Evolutionary conservation across 2,888 invertebrate species (phyloP).

Genomic region (Hedychridium roseum): DNA sequence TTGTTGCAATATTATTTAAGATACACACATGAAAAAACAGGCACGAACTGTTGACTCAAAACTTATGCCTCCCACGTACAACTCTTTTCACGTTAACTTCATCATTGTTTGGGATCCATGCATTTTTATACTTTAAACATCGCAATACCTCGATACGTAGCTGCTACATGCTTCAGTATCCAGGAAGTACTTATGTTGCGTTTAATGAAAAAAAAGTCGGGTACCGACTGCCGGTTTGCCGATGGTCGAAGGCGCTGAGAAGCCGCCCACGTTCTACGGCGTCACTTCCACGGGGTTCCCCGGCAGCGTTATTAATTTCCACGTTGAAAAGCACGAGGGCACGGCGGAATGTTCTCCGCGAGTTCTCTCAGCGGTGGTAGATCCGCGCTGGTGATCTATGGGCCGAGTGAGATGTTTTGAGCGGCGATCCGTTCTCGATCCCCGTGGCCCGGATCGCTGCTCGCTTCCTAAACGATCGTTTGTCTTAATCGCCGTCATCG

Average conservation of each 20-base stretch:
- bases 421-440: slow-evolving; percentile 58
- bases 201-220: no score
- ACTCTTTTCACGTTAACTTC: no score
- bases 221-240: no score
- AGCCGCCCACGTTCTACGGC: slow-evolving; percentile 46
- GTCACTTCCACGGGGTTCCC: slow-evolving; percentile 36
- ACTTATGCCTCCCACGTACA: no score
- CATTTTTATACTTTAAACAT: no score
- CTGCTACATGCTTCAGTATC: no score
- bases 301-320: slow-evolving; percentile 52
- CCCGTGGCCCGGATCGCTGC: slow-evolving; percentile 37
- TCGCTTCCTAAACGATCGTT: slow-evolving; percentile 58
- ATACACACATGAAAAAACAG: no score
- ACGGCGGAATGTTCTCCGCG: slow-evolving; percentile 41
- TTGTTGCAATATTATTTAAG: no score
- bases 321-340: slow-evolving; percentile 45
- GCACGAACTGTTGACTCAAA: no score
- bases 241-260: slow-evolving; percentile 37
- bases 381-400: slow-evolving; percentile 55
- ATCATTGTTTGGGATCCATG: no score
- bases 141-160: no score
- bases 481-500: slow-evolving; percentile 58
- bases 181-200: no score
- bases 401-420: slow-evolving; percentile 62
- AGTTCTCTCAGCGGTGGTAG: slow-evolving; percentile 38